Conservation (phyloP, 2,797 vertebrate genomes). For the Pteronotus mesoamericanus region DNA sequence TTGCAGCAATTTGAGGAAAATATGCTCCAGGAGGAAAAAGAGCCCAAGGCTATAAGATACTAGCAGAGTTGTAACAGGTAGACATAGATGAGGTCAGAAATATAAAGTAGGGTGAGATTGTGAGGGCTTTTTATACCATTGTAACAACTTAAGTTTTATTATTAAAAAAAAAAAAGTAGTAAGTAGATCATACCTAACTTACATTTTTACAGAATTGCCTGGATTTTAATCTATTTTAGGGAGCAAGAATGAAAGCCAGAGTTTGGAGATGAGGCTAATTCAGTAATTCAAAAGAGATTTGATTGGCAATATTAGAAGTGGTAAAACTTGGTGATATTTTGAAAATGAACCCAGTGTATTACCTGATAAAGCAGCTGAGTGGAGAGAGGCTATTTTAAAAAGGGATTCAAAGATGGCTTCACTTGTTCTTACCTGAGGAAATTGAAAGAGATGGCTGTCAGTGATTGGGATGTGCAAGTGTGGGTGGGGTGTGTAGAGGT, state of each 20-base stretch:
- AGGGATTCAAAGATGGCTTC: neutral
- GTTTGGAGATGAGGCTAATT: neutral
- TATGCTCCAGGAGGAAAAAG: neutral
- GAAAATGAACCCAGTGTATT: neutral
- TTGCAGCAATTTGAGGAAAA: neutral
- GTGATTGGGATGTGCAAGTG: neutral
- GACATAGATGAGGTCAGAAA: neutral
- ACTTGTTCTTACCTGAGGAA: neutral
- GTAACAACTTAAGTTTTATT: neutral
- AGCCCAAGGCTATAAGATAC: neutral
- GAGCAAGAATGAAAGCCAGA: neutral
- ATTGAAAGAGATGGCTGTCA: neutral
- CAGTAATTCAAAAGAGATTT: neutral
- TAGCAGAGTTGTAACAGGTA: neutral
- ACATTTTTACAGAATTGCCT: neutral
- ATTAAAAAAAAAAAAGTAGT: neutral
- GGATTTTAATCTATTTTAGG: neutral
- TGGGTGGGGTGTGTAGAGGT: neutral
- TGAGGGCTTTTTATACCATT: neutral
- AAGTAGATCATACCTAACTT: neutral
- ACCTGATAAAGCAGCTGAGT: neutral
- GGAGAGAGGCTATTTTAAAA: neutral
- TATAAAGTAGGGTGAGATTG: neutral
- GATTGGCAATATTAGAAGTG: neutral
- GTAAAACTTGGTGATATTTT: neutral